Conservation (phyloP, 2,113 vertebrate species). For the Podocnemis expansa region DNA sequence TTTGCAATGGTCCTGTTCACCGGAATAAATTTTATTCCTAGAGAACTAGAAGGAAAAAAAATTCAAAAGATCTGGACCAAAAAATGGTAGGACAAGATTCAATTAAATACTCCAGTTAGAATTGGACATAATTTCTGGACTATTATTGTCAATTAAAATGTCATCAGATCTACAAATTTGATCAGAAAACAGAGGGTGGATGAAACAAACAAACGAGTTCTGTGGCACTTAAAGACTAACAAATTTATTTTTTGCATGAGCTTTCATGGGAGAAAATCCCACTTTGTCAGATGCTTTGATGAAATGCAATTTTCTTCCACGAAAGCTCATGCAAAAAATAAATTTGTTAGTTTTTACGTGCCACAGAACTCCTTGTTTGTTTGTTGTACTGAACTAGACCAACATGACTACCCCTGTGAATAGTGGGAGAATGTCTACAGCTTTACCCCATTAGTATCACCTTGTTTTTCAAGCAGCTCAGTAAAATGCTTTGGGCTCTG, state of each 20-base stretch:
- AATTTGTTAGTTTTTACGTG: too few relatives aligned
- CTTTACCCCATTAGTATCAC: neutral
- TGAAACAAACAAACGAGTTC: too few relatives aligned
- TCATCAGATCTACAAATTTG: neutral
- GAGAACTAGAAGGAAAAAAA: neutral
- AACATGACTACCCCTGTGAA: too few relatives aligned
- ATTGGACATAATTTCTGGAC: neutral
- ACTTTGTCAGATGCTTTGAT: too few relatives aligned
- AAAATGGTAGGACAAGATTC: neutral
- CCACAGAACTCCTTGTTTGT: too few relatives aligned
- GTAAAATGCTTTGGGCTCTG: neutral
- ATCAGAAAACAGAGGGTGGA: neutral
- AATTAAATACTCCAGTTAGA: neutral
- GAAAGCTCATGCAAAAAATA: too few relatives aligned
- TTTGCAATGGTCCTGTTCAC: neutral
- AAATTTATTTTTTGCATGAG: too few relatives aligned
- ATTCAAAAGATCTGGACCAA: neutral
- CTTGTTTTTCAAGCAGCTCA: neutral
- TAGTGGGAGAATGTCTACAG: neutral
- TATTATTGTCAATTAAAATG: neutral
- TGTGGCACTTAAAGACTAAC: too few relatives aligned
- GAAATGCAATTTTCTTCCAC: too few relatives aligned
- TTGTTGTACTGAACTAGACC: too few relatives aligned
- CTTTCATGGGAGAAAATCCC: too few relatives aligned
- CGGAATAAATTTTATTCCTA: neutral